A percentile compares a stretch with the other conserved stretches of the same genome.
Evolutionary conservation across 1,140 invertebrate genomes (phyloP).

Genomic region (Anastrepha obliqua): DNA sequence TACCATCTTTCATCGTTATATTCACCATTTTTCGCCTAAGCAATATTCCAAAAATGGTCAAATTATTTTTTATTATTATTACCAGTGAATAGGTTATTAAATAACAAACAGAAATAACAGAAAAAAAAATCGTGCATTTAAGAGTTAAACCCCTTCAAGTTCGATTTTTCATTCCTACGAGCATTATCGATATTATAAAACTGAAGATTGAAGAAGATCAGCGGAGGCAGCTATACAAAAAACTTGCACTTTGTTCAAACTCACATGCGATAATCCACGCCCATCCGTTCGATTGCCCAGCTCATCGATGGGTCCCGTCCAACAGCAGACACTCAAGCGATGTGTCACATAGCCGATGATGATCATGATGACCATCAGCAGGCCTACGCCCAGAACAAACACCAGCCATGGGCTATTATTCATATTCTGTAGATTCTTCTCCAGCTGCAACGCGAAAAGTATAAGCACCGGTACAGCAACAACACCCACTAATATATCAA

Average conservation of each 20-base stretch:
- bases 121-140: too few relatives aligned
- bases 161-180: too few relatives aligned
- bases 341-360: conserved; percentile 73
- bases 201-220: too few relatives aligned
- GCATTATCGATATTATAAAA: too few relatives aligned
- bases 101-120: too few relatives aligned
- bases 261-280: conserved; percentile 65
- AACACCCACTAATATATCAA: conserved; percentile 71
- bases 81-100: too few relatives aligned
- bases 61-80: too few relatives aligned
- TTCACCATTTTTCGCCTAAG: too few relatives aligned
- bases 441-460: conserved; percentile 70
- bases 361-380: conserved; percentile 70
- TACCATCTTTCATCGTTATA: too few relatives aligned
- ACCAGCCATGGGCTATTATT: conserved; percentile 66
- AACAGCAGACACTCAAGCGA: conserved; percentile 72
- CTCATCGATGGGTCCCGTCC: conserved; percentile 72
- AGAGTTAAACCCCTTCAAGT: too few relatives aligned
- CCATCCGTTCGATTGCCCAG: conserved; percentile 65
- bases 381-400: conserved; percentile 70
- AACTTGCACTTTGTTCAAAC: conserved; percentile 25
- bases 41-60: too few relatives aligned
- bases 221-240: not conserved
- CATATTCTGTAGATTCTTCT: conserved; percentile 71
- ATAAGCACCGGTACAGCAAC: conserved; percentile 70